Evolutionary conservation across 2,888 invertebrate species (phyloP).

Genomic region (Zygothrica quintamaculata): DNA sequence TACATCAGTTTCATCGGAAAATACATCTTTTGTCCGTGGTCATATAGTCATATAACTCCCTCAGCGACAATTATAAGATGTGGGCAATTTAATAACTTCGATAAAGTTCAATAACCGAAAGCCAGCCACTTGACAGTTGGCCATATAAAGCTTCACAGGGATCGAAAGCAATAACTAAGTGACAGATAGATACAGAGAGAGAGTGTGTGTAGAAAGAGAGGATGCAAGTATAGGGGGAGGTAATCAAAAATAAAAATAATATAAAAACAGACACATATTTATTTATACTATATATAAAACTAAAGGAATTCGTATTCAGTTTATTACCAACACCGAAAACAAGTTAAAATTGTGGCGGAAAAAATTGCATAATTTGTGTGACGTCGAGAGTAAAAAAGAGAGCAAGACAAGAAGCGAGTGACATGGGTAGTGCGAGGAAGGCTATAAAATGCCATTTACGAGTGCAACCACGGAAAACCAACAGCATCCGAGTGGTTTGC

Average conservation of each 20-base stretch:
- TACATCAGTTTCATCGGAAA: background rate
- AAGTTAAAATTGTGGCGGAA: constrained; percentile 77
- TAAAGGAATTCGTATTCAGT: constrained; percentile 61
- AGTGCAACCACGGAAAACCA: constrained; percentile 39
- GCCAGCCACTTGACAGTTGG: constrained; percentile 47
- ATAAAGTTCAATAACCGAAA: constrained; percentile 74
- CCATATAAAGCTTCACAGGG: constrained; percentile 68
- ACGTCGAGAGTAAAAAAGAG: too few species aligned
- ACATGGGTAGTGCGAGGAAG: too few species aligned
- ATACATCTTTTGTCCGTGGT: background rate
- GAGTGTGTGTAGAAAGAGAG: constrained; percentile 12
- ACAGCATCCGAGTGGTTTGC: constrained; percentile 19
- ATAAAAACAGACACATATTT: background rate
- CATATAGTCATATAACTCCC: constrained; percentile 37
- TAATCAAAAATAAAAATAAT: constrained; percentile 13
- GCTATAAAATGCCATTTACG: constrained; percentile 78
- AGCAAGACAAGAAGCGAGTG: too few species aligned
- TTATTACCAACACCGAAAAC: constrained; percentile 79
- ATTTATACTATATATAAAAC: background rate
- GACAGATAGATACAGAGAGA: constrained; percentile 12
- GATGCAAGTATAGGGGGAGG: too few species aligned
- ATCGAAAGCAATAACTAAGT: too few species aligned
- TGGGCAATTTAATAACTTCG: constrained; percentile 56
- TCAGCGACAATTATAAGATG: constrained; percentile 50
- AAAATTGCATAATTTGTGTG: constrained; percentile 81